Evolutionary conservation across 2,888 invertebrate genomes (phyloP).

Genomic region (Scaptomyza caliginosa): DNA sequence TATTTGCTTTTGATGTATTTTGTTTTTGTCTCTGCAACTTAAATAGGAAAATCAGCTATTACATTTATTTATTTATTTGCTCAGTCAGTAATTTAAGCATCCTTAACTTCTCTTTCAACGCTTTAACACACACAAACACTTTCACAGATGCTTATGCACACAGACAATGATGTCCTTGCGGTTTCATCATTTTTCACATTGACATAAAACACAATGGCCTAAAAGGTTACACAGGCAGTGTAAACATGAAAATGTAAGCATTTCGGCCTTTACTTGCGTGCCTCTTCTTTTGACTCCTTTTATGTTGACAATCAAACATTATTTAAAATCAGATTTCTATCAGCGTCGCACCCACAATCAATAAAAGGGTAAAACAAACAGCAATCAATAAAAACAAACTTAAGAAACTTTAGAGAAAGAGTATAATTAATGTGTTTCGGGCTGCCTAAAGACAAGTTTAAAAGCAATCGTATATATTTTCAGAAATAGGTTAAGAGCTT

Average conservation of each 20-base stretch:
- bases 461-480: no score
- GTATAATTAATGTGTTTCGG: constrained; percentile 26
- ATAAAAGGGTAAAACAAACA: constrained; percentile 59
- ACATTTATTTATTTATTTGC: background rate
- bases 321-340: constrained; percentile 58
- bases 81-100: no score
- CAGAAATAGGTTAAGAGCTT: constrained; percentile 26
- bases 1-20: background rate
- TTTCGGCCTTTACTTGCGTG: constrained; percentile 15
- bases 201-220: constrained; percentile 58
- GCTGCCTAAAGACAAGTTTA: constrained; percentile 16
- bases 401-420: no score
- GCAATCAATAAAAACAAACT: constrained; percentile 26
- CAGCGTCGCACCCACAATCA: constrained; percentile 41
- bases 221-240: background rate
- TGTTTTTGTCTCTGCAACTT: no score
- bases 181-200: constrained; percentile 71
- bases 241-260: background rate
- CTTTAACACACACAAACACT: constrained; percentile 1
- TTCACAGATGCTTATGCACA: background rate
- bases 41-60: no score
- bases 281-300: background rate
- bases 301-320: constrained; percentile 52
- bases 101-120: background rate
- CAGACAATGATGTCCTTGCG: constrained; percentile 40